Evolutionary conservation across 2,888 invertebrate genomes (phyloP).

Genomic region (Tigriopus californicus): DNA sequence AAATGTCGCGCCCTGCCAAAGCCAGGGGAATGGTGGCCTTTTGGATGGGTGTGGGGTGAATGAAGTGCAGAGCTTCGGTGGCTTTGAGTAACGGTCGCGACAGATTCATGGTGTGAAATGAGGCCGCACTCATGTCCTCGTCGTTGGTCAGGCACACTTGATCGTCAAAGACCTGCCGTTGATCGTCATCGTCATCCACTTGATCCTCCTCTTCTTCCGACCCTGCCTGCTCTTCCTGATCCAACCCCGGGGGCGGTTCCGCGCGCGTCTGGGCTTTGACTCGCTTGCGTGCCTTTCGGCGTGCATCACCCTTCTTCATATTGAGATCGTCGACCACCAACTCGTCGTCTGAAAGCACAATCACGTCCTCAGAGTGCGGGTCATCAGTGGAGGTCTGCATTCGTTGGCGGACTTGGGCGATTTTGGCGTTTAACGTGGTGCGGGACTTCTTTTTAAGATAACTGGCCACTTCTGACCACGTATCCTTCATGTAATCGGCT

Average conservation of each 20-base stretch:
- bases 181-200: constrained; percentile 9
- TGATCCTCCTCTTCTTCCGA: not conserved
- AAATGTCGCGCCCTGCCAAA: constrained; percentile 76
- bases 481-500: constrained; percentile 19
- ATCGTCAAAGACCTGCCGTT: constrained; percentile 17
- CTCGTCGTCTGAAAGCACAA: constrained; percentile 10
- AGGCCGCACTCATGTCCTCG: constrained; percentile 15
- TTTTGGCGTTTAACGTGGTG: constrained; percentile 27
- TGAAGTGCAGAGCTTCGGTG: constrained; percentile 65
- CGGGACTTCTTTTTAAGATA: constrained; percentile 21
- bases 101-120: constrained; percentile 74
- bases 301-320: constrained; percentile 4
- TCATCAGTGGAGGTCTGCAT: constrained; percentile 18
- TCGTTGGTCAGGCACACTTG: not conserved
- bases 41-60: constrained; percentile 92
- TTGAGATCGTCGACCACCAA: constrained; percentile 11
- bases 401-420: constrained; percentile 23
- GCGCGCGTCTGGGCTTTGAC: constrained; percentile 9
- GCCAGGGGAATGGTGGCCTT: constrained; percentile 85
- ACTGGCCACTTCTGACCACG: constrained; percentile 19
- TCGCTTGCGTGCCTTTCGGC: constrained; percentile 10
- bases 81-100: constrained; percentile 85
- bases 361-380: constrained; percentile 10
- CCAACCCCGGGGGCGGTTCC: not conserved
- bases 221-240: not conserved